These are phyloP conservation scores for Paragorgia papillata DNA, from an alignment of 92 coral and sea anemone species.

Conservation along the genomic window DNA sequence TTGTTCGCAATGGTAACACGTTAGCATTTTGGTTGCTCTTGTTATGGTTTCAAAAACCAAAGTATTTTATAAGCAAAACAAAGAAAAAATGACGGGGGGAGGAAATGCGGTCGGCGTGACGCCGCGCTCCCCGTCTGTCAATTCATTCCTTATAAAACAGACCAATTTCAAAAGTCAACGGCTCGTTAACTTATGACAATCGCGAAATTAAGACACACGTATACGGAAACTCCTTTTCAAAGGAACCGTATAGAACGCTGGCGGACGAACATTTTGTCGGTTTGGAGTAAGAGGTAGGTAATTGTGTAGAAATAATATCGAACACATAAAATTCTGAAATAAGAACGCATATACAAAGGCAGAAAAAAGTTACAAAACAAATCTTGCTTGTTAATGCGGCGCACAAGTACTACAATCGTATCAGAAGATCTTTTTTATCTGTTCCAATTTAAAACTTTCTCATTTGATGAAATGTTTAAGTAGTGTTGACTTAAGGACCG, in stretches of 20 bases:
- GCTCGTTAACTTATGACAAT: not conserved
- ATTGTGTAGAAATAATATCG: too few relatives aligned
- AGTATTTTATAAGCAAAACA: not conserved
- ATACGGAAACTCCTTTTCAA: not conserved
- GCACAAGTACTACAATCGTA: not conserved
- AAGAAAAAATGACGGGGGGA: too few relatives aligned
- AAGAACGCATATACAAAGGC: too few relatives aligned
- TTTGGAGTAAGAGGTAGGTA: not conserved
- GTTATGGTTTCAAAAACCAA: too few relatives aligned
- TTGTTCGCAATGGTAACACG: not conserved
- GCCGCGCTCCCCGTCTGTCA: not conserved
- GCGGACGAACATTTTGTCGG: not conserved
- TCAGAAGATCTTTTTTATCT: not conserved
- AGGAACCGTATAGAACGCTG: too few relatives aligned
- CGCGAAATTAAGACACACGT: not conserved
- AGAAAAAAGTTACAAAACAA: too few relatives aligned
- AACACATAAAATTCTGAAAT: too few relatives aligned
- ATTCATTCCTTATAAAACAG: not conserved
- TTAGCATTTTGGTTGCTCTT: too few relatives aligned
- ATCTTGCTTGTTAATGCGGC: not conserved
- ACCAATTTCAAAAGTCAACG: not conserved
- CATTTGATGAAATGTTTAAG: not conserved
- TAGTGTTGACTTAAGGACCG: not conserved
- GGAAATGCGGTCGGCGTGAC: too few relatives aligned
- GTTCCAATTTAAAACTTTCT: not conserved